Evolutionary conservation across 2,113 vertebrate species (phyloP).

Genomic region (Brachyhypopomus gauderio): DNA sequence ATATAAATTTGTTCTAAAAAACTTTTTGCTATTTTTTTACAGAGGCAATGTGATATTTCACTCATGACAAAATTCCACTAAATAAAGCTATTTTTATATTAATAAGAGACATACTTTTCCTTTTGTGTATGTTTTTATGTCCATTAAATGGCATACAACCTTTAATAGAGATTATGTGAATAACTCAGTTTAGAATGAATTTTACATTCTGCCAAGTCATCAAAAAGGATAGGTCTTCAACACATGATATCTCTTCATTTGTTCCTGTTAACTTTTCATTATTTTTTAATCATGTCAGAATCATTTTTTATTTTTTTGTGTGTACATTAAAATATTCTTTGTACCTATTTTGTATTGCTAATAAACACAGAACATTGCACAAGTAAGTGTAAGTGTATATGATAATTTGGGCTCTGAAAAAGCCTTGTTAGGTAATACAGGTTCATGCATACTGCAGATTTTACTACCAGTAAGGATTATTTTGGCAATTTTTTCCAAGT

Average conservation of each 20-base stretch:
- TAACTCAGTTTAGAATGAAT: not conserved
- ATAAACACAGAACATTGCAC: not conserved
- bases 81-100: conserved; percentile 21
- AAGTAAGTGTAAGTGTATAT: too few relatives aligned
- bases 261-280: not conserved
- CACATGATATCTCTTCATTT: not conserved
- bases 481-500: too few relatives aligned
- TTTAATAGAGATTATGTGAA: not conserved
- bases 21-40: not conserved
- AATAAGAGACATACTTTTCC: conserved; percentile 14
- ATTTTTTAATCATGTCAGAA: not conserved
- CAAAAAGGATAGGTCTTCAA: not conserved
- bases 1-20: not conserved
- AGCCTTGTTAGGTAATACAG: too few relatives aligned
- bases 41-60: not conserved
- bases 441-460: too few relatives aligned
- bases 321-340: not conserved
- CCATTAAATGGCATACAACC: not conserved
- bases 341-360: not conserved
- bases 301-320: not conserved
- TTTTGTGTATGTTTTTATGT: conserved; percentile 1
- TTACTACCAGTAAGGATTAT: too few relatives aligned
- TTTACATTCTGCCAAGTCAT: not conserved
- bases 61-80: not conserved
- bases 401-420: too few relatives aligned